Conservation (phyloP, 2,797 vertebrate species). For the Fratercula arctica region DNA sequence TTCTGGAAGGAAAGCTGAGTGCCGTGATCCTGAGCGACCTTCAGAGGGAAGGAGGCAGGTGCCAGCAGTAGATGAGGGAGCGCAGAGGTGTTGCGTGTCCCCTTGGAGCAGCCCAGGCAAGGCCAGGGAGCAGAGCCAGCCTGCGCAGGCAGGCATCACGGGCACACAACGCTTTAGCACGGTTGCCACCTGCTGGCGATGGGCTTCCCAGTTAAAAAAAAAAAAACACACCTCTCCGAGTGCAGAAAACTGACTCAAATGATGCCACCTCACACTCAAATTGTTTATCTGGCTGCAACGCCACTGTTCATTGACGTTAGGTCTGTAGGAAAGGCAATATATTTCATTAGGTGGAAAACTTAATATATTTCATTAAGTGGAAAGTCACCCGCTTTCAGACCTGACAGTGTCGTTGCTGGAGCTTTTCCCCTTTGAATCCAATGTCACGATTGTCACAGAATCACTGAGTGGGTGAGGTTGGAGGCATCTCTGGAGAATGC, state of each 20-base stretch:
- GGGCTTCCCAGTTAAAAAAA: background rate
- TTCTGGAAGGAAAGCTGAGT: background rate
- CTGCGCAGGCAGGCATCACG: accelerated
- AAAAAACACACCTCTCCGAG: background rate
- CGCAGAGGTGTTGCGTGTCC: background rate
- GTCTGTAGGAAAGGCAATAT: background rate
- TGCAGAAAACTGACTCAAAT: background rate
- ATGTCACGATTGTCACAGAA: accelerated
- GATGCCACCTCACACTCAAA: background rate
- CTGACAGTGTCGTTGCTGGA: background rate
- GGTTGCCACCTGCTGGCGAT: conserved; percentile 41
- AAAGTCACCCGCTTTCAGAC: background rate
- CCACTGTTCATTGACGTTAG: accelerated
- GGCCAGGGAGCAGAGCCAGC: background rate
- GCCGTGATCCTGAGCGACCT: background rate
- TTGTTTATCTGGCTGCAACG: background rate
- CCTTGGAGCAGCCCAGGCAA: background rate
- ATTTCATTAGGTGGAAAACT: background rate
- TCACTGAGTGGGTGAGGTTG: background rate
- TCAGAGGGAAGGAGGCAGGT: background rate
- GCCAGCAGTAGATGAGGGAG: background rate
- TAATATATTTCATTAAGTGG: background rate
- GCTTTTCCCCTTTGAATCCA: background rate
- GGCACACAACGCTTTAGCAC: background rate
- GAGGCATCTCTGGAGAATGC: background rate